These are phyloP conservation scores for Eudasyphora cyanicolor DNA, from an alignment of 2,888 invertebrate genomes.

Conservation along the genomic window DNA sequence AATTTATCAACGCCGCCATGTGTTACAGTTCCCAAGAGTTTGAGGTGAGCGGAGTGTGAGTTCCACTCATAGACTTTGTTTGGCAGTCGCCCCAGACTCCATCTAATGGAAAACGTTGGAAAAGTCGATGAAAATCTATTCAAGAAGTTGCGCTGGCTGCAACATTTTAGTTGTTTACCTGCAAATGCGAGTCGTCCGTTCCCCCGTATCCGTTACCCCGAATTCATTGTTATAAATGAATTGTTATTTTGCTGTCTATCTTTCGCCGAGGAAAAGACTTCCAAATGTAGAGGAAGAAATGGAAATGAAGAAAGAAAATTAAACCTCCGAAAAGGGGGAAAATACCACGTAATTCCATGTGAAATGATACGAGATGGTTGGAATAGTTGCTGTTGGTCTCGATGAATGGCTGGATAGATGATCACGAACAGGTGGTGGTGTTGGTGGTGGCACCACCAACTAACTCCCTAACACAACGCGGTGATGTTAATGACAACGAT, in stretches of 20 bases:
- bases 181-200: not conserved
- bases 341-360: not conserved
- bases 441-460: not conserved
- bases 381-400: slow-evolving; percentile 15
- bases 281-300: slow-evolving; percentile 1
- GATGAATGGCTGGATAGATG: not conserved
- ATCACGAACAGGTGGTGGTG: not conserved
- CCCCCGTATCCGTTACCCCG: not conserved
- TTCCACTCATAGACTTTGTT: slow-evolving; percentile 2
- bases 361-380: not conserved
- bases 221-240: slow-evolving; percentile 36
- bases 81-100: too few relatives aligned
- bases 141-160: slow-evolving; percentile 41
- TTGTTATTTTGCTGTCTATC: slow-evolving; percentile 26
- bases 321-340: not conserved
- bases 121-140: slow-evolving; percentile 22
- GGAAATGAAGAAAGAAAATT: slow-evolving; percentile 8
- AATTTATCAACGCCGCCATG: slow-evolving; percentile 59
- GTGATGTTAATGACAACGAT: slow-evolving; percentile 27
- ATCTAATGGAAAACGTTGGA: slow-evolving; percentile 1
- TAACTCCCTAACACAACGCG: not conserved
- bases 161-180: slow-evolving; percentile 22
- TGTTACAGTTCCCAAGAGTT: slow-evolving; percentile 62
- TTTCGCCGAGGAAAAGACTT: slow-evolving; percentile 28
- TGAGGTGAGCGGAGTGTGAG: slow-evolving; percentile 30